Base-by-base conservation (phyloP, 35 echinoderm and acorn worm species). In the Eucidaris tribuloides region DNA sequence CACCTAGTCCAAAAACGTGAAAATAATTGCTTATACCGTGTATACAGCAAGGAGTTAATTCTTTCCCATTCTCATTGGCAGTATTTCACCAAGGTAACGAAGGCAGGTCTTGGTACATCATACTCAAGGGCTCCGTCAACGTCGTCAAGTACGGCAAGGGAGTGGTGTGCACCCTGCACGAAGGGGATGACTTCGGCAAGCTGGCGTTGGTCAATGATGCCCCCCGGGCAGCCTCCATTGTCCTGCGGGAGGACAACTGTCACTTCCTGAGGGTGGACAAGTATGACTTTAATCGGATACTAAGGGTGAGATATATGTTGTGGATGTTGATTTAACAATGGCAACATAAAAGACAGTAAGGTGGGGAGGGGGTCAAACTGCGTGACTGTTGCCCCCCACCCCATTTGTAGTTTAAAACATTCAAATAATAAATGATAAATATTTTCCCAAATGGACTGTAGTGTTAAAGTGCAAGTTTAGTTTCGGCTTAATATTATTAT, bases 61-160 rank as follows among this genome's bases (percentile, higher is more conserved):
- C n/a, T 78, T 43, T 48, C 31, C 24, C 4, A 24, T 20, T 40
- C 72, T 32, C 0, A 41, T 44, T 4, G 54, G 4, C 71, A 98
- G 95, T 98, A 62, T 98, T 98, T 55, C 82, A 98, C 48, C 95
- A 98, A 80, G 95, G 95, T 27, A 90, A 98, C 61, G 95, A 98
- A 46, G 95, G 95, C 3, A 83, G 86, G 27, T 98, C 95, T 2
- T 98, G 95, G 95, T 98, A 90, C 79, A 98, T 98, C 66, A 98
- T 98, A 65, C 87, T 98, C 0, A 72, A 77, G 17, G 95, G 95
- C 1, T 98, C 95, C 0, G 95, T 98, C 61, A 98, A 93, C 32
- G 90, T 97, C 3, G 90, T 92, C 76, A 97, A 89, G 39, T 97
- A 97, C 40, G 94, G 94, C n/a, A 92, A 97, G 77, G 94, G 94